Evolutionary conservation across 2,888 invertebrate species (phyloP), one percentile per base, ranked within the genome.

Genomic region (Buathra laborator): DNA sequence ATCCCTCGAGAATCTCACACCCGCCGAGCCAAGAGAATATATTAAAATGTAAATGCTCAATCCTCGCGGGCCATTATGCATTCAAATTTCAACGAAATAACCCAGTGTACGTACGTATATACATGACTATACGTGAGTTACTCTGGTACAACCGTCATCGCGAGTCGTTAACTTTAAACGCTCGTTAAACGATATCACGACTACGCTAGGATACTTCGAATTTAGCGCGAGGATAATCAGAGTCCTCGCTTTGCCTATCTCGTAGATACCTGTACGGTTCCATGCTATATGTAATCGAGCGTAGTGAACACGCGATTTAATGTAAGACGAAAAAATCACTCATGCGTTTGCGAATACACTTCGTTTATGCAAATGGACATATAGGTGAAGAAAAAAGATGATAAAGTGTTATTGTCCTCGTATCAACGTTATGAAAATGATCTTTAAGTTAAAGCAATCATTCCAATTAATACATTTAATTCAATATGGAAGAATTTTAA

Each of bases 11-110:
- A 10, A 51, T 51, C 72, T 74, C 71, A 19, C 70, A 62, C 44
- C 24, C 72, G 62, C 67, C 46, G 48, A 66, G 44, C 62, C 74
- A 66, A 74, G 67, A 37, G 66, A 85, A 86, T 82, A 82, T 68
- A 87, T 86, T 87, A 87, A 84, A 84, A 87, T 86, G 84, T 76
- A 86, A 87, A 86, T 86, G 84, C 83, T 75, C 78, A 72, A 77
- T 70, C 66, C 44, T 46, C 76, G 53, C 62, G 68, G 53, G 84
- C 51, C 62, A 84, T 84, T 86, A 86, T 83, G 80, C 81, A 87
- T 87, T 86, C 71, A 79, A 84, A 87, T 83, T 87, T 84, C 32
- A 7, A 59, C 66, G 77, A 85, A 78, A 86, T 75, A 68, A 67
- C 19, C 51, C 3, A 70, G 68, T 46, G 14, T 56, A 19, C 37